A percentile compares a stretch with the other conserved stretches of the same genome.
These are phyloP conservation scores for Erythrolamprus reginae DNA, from an alignment of 2,113 vertebrate genomes.

Conservation along the genomic window DNA sequence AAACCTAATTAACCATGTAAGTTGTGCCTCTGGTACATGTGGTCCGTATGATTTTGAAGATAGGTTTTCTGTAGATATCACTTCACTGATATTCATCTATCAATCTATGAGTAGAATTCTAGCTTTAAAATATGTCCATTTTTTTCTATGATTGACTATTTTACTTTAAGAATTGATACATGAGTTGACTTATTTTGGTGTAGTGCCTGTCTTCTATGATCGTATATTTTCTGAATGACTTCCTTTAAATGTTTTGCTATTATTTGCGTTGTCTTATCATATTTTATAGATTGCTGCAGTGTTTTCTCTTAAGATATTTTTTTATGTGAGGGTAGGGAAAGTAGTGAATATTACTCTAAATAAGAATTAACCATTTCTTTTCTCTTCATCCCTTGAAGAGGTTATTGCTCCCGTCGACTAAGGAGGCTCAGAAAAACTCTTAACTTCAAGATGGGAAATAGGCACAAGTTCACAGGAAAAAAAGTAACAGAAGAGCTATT, in stretches of 20 bases:
- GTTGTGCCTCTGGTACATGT: neutral
- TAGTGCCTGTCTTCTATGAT: neutral
- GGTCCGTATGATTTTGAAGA: neutral
- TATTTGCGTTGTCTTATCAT: neutral
- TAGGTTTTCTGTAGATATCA: neutral
- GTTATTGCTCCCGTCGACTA: slow-evolving; percentile 92
- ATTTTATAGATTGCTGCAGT: neutral
- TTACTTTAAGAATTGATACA: neutral
- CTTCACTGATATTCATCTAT: neutral
- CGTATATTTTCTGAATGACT: neutral
- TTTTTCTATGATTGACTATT: neutral
- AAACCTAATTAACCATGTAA: neutral
- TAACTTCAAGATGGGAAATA: slow-evolving; percentile 96
- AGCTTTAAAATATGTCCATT: neutral
- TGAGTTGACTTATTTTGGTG: neutral
- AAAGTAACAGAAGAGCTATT: slow-evolving; percentile 93
- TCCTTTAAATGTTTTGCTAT: neutral
- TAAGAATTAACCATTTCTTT: neutral
- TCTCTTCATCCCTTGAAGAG: slow-evolving; percentile 63
- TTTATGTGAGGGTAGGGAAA: neutral
- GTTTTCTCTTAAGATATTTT: neutral
- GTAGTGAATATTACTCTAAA: neutral
- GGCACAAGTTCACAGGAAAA: slow-evolving; percentile 94
- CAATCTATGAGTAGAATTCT: neutral
- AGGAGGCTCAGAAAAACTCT: slow-evolving; percentile 92